Evolutionary conservation across 1,140 invertebrate genomes (phyloP), one percentile per base, ranked within the genome.

Genomic region (Drosophila busckii): DNA sequence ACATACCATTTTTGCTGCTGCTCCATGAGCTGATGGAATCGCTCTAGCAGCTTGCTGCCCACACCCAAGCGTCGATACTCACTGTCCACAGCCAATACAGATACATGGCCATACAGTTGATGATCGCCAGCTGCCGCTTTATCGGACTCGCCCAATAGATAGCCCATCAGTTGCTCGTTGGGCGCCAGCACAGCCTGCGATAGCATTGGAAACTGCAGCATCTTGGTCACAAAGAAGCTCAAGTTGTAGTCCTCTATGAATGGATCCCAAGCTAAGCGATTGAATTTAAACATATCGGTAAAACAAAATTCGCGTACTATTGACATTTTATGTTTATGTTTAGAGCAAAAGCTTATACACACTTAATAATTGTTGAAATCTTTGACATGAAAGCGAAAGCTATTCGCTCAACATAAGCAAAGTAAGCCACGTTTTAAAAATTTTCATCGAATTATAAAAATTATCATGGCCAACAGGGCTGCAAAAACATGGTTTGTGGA

Each of bases 51-150:
- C 0, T n/a, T 2, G 0, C 44, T 53, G n/a, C 2, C 69, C 20
- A 73, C 3, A 0, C 69, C 62, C 34, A 73, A 34, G 12, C 69
- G 52, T 1, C 69, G 62, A 8, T 48, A 71, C 0, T 56, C 35
- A 1, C 37, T 3, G 1, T 52, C 44, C n/a, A 71, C 70, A 0
- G 69, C 44, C 15, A 71, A 6, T 0, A 22, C 15, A 2, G 56
- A 42, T n/a, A 71, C 34, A 19, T 71, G 69, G 1, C 69, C 69
- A 10, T 67, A n/a, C n/a, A 35, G 9, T 19, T 5, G 9, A 35
- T 46, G 2, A 12, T 8, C 0, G n/a, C n/a, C 3, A 15, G 2
- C 1, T 34, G n/a, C 7, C 5, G 42, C 15, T 4, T 10, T 20
- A 12, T 42, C 17, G 2, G n/a, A 44, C 6, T 12, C 22, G 5